Percentiles rank a stretch among this genome's conserved stretches.
Evolutionary conservation across 2,113 vertebrate species (phyloP).

Genomic region (Pomatorhinus ruficollis): DNA sequence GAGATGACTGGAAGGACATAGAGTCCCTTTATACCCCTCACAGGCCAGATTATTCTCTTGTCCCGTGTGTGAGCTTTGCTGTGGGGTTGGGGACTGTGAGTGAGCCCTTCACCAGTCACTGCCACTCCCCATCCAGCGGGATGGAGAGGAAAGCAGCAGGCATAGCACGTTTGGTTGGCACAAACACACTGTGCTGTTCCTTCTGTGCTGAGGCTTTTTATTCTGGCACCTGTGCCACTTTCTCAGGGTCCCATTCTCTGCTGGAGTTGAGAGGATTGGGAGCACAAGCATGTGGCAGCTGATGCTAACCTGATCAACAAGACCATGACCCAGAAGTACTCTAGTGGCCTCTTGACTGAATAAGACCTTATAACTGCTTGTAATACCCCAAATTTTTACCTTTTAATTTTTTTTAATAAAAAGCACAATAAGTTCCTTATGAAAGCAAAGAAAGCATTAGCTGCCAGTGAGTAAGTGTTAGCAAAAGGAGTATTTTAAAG

Average conservation of each 20-base stretch:
- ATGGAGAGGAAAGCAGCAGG: neutral
- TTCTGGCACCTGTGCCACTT: fast-evolving
- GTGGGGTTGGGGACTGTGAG: fast-evolving
- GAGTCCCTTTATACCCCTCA: neutral
- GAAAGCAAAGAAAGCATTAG: neutral
- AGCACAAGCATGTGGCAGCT: neutral
- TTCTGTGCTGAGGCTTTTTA: neutral
- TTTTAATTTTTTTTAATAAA: neutral
- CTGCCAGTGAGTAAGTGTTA: neutral
- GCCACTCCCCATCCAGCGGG: neutral
- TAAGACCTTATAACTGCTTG: neutral
- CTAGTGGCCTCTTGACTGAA: neutral
- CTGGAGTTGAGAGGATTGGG: neutral
- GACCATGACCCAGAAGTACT: neutral
- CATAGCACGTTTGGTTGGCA: fast-evolving
- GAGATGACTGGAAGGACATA: neutral
- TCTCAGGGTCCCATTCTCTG: neutral
- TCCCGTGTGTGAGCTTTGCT: fast-evolving
- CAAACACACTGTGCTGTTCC: fast-evolving
- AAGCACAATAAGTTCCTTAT: neutral
- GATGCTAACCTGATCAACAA: neutral
- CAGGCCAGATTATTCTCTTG: neutral
- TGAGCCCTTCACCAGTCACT: fast-evolving
- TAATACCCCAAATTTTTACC: neutral
- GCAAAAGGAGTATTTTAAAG: neutral